Evolutionary conservation across 2,113 vertebrate genomes (phyloP).

Genomic region (Sus scrofa): DNA sequence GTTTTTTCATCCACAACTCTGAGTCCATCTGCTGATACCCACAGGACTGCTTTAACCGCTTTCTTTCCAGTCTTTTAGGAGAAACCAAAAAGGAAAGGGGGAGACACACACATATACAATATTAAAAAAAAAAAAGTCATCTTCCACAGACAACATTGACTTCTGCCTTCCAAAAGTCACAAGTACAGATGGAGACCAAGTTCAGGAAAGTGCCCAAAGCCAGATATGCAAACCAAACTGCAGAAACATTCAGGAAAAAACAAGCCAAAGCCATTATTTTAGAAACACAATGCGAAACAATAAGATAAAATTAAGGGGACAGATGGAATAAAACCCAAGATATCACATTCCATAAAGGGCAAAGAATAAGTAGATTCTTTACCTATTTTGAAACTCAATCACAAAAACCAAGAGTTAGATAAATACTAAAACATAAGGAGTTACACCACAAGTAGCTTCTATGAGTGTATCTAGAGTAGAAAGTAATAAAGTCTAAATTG

Average conservation of each 20-base stretch:
- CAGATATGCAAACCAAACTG: conserved; percentile 88
- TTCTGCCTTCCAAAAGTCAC: conserved; percentile 85
- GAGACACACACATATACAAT: conserved; percentile 63
- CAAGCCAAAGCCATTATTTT: conserved; percentile 87
- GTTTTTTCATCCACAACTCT: conserved; percentile 99
- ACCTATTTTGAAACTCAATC: conserved; percentile 80
- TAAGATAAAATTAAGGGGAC: conserved; percentile 76
- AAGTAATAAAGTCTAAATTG: conserved; percentile 8
- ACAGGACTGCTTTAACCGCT: conserved; percentile 96
- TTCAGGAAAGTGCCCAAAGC: conserved; percentile 88
- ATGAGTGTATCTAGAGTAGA: neutral
- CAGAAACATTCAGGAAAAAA: conserved; percentile 86
- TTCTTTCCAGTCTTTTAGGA: conserved; percentile 96
- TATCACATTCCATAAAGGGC: conserved; percentile 84
- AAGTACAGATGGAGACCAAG: conserved; percentile 87
- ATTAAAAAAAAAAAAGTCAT: conserved; percentile 59
- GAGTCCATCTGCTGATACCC: conserved; percentile 99
- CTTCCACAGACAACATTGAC: conserved; percentile 60
- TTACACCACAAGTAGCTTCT: conserved; percentile 91
- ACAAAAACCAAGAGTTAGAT: conserved; percentile 83
- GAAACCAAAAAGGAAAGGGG: conserved; percentile 67
- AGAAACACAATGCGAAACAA: conserved; percentile 83
- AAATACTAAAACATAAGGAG: conserved; percentile 89
- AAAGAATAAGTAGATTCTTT: conserved; percentile 87
- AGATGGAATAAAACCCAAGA: conserved; percentile 82